phyloP scores from a whole-genome alignment of 2,888 invertebrate species.

The Leucozona laternaria region DNA sequence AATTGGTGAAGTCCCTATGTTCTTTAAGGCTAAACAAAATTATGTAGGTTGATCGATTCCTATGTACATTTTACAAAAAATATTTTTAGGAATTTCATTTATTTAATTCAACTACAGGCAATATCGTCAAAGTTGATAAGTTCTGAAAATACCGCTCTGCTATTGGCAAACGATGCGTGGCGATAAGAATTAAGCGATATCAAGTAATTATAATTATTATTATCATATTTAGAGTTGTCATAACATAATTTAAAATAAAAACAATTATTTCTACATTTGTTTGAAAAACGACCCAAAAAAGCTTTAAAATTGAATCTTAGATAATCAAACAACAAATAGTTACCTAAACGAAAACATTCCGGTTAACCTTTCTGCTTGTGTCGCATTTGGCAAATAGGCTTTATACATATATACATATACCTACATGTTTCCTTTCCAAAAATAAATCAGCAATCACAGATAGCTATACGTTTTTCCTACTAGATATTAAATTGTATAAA shows the following conservation, averaged over 20 bases:
- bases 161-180: neutral
- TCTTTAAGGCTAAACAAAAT: no score
- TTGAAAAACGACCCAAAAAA: neutral
- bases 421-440: constrained; percentile 6
- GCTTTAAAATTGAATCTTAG: neutral
- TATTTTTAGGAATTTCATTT: no score
- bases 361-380: neutral
- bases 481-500: constrained; percentile 22
- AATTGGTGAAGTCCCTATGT: no score
- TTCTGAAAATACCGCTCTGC: no score
- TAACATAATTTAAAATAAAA: neutral
- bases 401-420: neutral
- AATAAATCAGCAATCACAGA: constrained; percentile 20
- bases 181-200: neutral
- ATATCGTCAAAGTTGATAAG: no score
- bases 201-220: neutral
- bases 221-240: neutral
- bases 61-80: no score
- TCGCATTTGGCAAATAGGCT: constrained; percentile 17
- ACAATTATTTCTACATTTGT: neutral
- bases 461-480: neutral
- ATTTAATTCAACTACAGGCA: no score
- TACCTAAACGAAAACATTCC: neutral
- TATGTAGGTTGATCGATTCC: no score
- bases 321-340: neutral